These are phyloP conservation scores for Terebella lapidaria DNA, from an alignment of 2,888 invertebrate genomes.

Conservation along the genomic window DNA sequence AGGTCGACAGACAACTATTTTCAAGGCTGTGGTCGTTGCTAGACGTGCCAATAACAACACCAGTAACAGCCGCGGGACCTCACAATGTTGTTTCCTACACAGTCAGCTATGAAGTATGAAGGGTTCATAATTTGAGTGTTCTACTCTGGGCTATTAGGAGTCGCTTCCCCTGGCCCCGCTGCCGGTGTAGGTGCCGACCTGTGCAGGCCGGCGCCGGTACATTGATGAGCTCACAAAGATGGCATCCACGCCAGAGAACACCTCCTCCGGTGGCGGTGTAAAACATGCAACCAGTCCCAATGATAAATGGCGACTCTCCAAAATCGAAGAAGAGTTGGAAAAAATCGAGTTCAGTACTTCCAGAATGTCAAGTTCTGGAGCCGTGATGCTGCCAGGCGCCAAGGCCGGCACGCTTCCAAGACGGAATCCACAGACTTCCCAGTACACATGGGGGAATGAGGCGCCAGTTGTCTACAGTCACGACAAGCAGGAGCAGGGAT, in stretches of 20 bases:
- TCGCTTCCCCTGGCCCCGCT: too few relatives aligned
- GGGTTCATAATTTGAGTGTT: too few relatives aligned
- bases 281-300: background rate
- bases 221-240: background rate
- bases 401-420: slow-evolving; percentile 1
- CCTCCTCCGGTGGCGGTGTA: background rate
- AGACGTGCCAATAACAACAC: too few relatives aligned
- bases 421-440: background rate
- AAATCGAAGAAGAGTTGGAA: slow-evolving; percentile 28
- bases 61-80: too few relatives aligned
- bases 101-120: too few relatives aligned
- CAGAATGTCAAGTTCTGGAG: background rate
- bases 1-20: too few relatives aligned
- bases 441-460: background rate
- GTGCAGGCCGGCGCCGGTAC: too few relatives aligned
- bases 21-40: too few relatives aligned
- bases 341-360: slow-evolving; percentile 12
- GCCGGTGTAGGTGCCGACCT: too few relatives aligned
- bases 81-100: too few relatives aligned
- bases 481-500: background rate
- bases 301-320: slow-evolving; percentile 25
- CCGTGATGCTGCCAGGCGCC: background rate
- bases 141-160: too few relatives aligned
- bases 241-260: background rate
- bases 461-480: background rate